Percentiles rank a stretch among this genome's conserved stretches.
Evolutionary conservation across 2,797 vertebrate species (phyloP).

Genomic region (Rhincodon typus): DNA sequence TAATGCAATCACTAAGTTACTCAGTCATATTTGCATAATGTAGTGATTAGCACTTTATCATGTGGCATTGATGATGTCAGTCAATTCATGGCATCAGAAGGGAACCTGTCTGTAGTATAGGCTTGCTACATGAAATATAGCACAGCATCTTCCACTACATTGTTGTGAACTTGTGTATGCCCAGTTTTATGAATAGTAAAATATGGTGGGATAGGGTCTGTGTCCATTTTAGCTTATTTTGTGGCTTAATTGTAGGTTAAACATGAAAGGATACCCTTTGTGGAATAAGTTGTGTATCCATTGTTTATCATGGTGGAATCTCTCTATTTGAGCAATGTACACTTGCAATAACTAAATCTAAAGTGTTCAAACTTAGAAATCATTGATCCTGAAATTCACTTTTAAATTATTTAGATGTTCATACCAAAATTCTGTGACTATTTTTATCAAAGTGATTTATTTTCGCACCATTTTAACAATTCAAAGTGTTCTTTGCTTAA

Average conservation of each 20-base stretch:
- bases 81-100: constrained; percentile 5
- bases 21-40: not conserved
- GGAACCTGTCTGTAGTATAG: not conserved
- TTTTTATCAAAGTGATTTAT: not conserved
- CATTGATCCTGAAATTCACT: not conserved
- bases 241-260: not conserved
- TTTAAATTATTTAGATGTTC: not conserved
- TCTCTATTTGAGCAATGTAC: not conserved
- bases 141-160: constrained; percentile 22
- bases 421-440: not conserved
- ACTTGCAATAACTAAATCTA: not conserved
- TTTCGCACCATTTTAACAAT: not conserved
- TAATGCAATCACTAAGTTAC: constrained; percentile 24
- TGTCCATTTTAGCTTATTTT: not conserved
- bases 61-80: not conserved
- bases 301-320: not conserved
- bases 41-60: constrained; percentile 26
- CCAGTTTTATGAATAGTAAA: not conserved
- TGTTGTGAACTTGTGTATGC: not conserved
- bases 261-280: not conserved
- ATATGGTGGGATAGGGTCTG: not conserved
- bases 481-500: not conserved
- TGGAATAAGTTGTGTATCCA: not conserved
- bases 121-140: not conserved
- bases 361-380: not conserved